These are phyloP conservation scores for Psittacula echo DNA, from an alignment of 2,797 vertebrate species.

Conservation along the genomic window DNA sequence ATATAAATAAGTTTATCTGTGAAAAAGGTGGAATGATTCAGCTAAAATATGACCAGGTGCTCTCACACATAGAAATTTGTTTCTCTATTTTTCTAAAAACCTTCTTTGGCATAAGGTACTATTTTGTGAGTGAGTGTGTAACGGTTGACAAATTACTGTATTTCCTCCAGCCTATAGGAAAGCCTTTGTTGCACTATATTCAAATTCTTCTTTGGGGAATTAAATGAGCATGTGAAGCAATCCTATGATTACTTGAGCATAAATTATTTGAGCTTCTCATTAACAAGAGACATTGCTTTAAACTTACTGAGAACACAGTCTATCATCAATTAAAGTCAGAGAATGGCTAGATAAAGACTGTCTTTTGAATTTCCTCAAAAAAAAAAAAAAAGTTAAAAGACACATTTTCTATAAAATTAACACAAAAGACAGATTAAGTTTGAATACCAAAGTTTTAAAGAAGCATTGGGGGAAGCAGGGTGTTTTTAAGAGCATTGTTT, in stretches of 20 bases:
- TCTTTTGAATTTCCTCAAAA: background rate
- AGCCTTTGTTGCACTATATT: background rate
- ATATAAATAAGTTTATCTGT: background rate
- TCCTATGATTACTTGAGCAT: background rate
- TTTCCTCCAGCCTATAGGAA: background rate
- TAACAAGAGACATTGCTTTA: background rate
- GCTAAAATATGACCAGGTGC: background rate
- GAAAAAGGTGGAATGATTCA: background rate
- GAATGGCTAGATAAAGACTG: background rate
- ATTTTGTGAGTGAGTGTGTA: background rate
- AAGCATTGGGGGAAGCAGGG: fast-evolving
- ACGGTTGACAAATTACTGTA: background rate
- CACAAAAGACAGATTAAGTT: background rate
- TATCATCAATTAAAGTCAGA: background rate
- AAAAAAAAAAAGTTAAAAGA: background rate
- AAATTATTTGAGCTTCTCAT: background rate
- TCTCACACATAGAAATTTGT: background rate
- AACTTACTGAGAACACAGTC: background rate
- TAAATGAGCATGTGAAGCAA: background rate
- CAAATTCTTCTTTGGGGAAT: background rate
- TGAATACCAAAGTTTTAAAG: background rate
- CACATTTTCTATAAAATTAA: background rate
- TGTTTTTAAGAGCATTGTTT: background rate
- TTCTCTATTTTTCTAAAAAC: background rate
- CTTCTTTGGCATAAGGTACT: fast-evolving